Conservation (phyloP, 2,888 invertebrate species). For the Hirtodrosophila duncani region DNA sequence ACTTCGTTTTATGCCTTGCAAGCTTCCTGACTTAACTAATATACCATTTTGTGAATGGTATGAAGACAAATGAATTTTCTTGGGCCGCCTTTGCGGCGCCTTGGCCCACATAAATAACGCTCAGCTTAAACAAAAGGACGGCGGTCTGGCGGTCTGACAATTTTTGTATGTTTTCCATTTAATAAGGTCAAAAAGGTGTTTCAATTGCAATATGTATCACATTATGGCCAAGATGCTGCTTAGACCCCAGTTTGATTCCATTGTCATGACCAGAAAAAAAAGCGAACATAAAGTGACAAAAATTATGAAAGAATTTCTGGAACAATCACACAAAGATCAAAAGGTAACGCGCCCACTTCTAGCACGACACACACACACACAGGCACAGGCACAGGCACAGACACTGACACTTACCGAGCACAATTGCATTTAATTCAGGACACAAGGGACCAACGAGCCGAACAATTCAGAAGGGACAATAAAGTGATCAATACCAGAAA, state of each 20-base stretch:
- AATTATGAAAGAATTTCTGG: constrained; percentile 61
- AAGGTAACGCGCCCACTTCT: constrained; percentile 63
- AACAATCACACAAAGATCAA: constrained; percentile 43
- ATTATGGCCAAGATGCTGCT: too few relatives aligned
- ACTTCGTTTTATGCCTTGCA: too few relatives aligned
- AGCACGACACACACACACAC: neutral
- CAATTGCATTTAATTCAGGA: constrained; percentile 55
- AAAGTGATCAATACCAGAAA: constrained; percentile 61
- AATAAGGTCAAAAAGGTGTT: constrained; percentile 63
- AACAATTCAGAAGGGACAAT: constrained; percentile 44
- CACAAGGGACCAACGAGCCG: constrained; percentile 23
- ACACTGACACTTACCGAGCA: constrained; percentile 19
- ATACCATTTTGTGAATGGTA: too few relatives aligned
- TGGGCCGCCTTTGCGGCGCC: constrained; percentile 51
- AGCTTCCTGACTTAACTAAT: too few relatives aligned
- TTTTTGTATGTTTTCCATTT: constrained; percentile 54
- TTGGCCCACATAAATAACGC: constrained; percentile 59
- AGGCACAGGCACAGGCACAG: too few relatives aligned
- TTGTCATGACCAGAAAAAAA: constrained; percentile 28
- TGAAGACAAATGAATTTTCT: too few relatives aligned
- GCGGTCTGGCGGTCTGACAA: constrained; percentile 3
- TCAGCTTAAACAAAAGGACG: constrained; percentile 50
- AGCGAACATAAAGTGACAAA: constrained; percentile 44
- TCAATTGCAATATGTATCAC: constrained; percentile 61
- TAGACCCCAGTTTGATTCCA: too few relatives aligned